Base-by-base conservation (phyloP, 2,797 vertebrate species). In the Myotis findleyi region DNA sequence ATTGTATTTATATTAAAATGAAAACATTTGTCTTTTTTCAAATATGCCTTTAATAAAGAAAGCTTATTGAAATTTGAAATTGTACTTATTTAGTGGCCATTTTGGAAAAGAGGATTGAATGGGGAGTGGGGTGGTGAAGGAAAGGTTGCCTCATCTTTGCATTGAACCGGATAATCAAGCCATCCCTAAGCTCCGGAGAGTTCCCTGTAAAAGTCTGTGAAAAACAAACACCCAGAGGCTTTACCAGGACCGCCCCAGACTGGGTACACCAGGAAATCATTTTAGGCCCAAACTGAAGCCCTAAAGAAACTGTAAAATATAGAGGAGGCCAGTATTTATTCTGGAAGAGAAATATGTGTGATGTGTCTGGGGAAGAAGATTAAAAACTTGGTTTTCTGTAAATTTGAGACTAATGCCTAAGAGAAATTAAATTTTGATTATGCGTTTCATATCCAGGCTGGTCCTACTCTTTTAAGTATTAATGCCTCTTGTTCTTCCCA, bases 361-460 rank as follows among this genome's bases (percentile, higher is more conserved):
- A 68, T 85, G 41, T 57, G 14, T 94, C 91, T 86, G 27, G 0
- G 90, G 51, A 93, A 71, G 53, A 95, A 92, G 76, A 97, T 92
- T 95, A 95, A 91, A 91, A 86, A 77, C 76, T 95, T 90, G 14
- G 36, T 95, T 96, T 97, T 95, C 62, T 86, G 64, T 95, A 75
- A 89, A 93, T 96, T 92, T 96, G 89, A 94, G 75, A 93, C 96
- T 93, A 94, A 96, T 73, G 69, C 49, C 87, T 96, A 79, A 91
- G 88, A 97, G 94, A 97, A 96, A 95, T 97, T 92, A 97, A 97
- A 93, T 94, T 97, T 96, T 97, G 89, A 96, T 95, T 81, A 85
- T 87, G 62, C 25, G 86, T 96, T 95, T 96, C 86, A 84, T 92
- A 89, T 93, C 93, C 30, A 87, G 33, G 30, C 82, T 69, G 36